phyloP scores from a whole-genome alignment of 2,113 vertebrate species.

The Catharus fuscescens region DNA sequence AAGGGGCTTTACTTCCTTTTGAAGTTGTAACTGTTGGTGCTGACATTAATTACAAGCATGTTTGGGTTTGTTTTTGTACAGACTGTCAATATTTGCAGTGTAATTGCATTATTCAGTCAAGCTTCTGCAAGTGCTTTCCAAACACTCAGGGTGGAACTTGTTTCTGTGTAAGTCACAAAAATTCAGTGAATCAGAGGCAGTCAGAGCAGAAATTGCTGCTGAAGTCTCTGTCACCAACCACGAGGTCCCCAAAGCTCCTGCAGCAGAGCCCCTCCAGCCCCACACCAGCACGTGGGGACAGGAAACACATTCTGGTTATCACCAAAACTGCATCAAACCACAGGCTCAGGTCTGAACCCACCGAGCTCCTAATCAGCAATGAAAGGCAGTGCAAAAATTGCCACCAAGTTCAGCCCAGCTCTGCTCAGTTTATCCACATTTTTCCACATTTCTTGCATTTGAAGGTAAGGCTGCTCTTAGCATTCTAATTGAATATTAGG shows the following conservation, averaged over 20 bases:
- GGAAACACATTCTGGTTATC: not conserved
- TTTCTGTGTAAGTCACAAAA: not conserved
- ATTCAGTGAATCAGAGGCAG: not conserved
- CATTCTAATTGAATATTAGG: not conserved
- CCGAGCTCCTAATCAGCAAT: not conserved
- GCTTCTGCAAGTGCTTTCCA: constrained; percentile 5
- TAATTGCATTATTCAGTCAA: not conserved
- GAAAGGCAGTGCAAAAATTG: not conserved
- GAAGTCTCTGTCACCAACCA: not conserved
- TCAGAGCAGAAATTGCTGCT: not conserved
- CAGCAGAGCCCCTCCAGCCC: not conserved
- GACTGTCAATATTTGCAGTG: constrained; percentile 15
- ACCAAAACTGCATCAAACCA: not conserved
- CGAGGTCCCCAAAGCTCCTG: not conserved
- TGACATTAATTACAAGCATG: not conserved
- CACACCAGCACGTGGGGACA: not conserved
- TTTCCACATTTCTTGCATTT: not conserved
- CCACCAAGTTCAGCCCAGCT: not conserved
- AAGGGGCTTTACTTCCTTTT: not conserved
- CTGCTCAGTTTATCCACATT: not conserved
- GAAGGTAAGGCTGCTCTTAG: not conserved
- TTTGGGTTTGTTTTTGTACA: constrained; percentile 7
- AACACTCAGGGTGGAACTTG: not conserved
- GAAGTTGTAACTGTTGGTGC: not conserved
- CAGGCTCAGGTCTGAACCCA: not conserved